Evolutionary conservation across 2,113 vertebrate species (phyloP).

Genomic region (Takifugu flavidus): DNA sequence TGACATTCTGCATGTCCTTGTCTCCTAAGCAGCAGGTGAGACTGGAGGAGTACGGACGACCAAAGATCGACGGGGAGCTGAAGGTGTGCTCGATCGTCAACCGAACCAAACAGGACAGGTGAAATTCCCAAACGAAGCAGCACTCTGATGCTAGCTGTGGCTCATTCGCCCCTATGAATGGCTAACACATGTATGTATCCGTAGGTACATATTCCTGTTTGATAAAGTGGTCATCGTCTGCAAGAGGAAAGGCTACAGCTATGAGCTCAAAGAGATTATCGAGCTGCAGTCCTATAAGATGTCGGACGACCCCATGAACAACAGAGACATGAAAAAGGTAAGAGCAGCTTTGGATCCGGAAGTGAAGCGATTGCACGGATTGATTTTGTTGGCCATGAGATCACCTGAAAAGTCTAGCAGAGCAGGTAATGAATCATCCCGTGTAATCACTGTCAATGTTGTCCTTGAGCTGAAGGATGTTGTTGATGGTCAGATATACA

Average conservation of each 20-base stretch:
- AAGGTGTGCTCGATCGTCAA: slow-evolving; percentile 94
- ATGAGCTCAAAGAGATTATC: slow-evolving; percentile 95
- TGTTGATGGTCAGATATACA: slow-evolving; percentile 43
- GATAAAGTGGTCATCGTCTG: slow-evolving; percentile 98
- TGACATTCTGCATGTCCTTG: slow-evolving; percentile 28
- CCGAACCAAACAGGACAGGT: slow-evolving; percentile 97
- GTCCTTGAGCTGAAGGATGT: slow-evolving; percentile 45
- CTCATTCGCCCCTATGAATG: no score
- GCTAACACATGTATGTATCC: not conserved
- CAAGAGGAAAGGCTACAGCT: slow-evolving; percentile 92
- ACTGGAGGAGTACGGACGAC: slow-evolving; percentile 91
- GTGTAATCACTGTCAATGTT: slow-evolving; percentile 37
- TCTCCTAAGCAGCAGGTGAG: slow-evolving; percentile 84
- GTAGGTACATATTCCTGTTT: slow-evolving; percentile 96
- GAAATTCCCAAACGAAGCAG: slow-evolving; percentile 25
- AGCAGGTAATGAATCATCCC: slow-evolving; percentile 15
- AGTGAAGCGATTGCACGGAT: not conserved
- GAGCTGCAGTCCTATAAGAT: slow-evolving; percentile 94
- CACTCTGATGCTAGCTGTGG: no score
- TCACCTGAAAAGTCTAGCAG: not conserved
- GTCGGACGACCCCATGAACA: slow-evolving; percentile 94
- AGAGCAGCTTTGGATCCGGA: not conserved
- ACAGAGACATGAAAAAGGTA: slow-evolving; percentile 96
- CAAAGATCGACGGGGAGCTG: slow-evolving; percentile 95
- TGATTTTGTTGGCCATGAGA: not conserved